A percentile compares a stretch with the other conserved stretches of the same genome.
Conservation (phyloP, 2,888 invertebrate genomes). For the Eremobia ochroleuca region DNA sequence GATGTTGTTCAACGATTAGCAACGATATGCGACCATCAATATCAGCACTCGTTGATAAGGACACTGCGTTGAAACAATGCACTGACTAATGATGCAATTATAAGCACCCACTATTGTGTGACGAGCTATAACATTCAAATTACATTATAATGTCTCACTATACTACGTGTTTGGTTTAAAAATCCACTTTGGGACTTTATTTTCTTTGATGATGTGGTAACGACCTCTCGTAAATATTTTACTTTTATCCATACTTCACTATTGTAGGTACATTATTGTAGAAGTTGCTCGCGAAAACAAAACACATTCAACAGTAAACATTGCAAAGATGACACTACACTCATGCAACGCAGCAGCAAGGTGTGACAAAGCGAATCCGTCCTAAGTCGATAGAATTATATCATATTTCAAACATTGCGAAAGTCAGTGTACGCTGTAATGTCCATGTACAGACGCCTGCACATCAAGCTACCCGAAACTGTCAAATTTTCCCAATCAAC, state of each 20-base stretch:
- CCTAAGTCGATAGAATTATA: constrained; percentile 36
- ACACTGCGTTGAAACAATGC: constrained; percentile 65
- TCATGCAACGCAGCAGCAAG: constrained; percentile 58
- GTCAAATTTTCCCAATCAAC: too few species aligned
- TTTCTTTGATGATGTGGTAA: constrained; percentile 32
- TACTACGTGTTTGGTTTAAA: constrained; percentile 38
- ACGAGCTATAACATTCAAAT: constrained; percentile 49
- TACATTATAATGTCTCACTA: constrained; percentile 42
- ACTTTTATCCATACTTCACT: constrained; percentile 31
- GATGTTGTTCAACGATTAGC: constrained; percentile 60
- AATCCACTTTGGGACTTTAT: constrained; percentile 34
- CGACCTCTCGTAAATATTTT: constrained; percentile 45
- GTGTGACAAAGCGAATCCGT: constrained; percentile 45
- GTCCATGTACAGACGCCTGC: too few species aligned
- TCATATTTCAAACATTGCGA: constrained; percentile 44
- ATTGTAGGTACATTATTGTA: constrained; percentile 6
- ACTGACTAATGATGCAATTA: constrained; percentile 67
- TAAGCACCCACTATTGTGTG: constrained; percentile 49
- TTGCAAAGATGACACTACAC: constrained; percentile 52
- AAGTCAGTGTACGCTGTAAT: constrained; percentile 3
- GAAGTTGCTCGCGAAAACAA: constrained; percentile 37
- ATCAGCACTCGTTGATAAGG: constrained; percentile 52
- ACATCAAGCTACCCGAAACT: too few species aligned
- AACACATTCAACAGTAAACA: constrained; percentile 59
- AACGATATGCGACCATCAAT: constrained; percentile 56